phyloP scores from a whole-genome alignment of 2,113 vertebrate genomes.

The Excalfactoria chinensis region DNA sequence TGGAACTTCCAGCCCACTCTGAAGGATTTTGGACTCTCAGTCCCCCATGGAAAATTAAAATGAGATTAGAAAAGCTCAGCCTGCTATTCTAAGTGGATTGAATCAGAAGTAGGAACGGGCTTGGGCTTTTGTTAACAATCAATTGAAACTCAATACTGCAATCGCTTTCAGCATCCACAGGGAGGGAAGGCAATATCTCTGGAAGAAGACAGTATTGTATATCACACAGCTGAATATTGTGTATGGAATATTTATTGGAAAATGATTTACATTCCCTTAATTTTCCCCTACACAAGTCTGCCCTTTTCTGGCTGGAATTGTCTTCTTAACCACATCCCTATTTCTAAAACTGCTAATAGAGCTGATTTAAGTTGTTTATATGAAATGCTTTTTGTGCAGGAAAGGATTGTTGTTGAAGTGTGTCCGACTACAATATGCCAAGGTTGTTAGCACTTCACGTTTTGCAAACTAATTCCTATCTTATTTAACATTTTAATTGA shows the following conservation, averaged over 20 bases:
- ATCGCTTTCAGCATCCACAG: constrained; percentile 48
- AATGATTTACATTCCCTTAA: constrained; percentile 60
- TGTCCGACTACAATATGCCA: constrained; percentile 26
- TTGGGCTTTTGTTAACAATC: constrained; percentile 63
- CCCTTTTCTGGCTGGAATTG: constrained; percentile 27
- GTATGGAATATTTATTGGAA: constrained; percentile 60
- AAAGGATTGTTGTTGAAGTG: constrained; percentile 31
- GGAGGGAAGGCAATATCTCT: constrained; percentile 61
- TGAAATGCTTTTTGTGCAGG: background rate
- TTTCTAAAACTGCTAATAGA: constrained; percentile 41
- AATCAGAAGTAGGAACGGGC: constrained; percentile 49
- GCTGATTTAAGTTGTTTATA: constrained; percentile 26
- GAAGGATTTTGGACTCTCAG: constrained; percentile 44
- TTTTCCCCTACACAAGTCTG: constrained; percentile 35
- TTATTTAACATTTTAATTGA: constrained; percentile 62
- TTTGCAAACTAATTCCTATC: constrained; percentile 56
- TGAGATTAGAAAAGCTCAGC: constrained; percentile 62
- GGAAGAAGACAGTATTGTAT: constrained; percentile 47
- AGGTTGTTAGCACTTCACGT: constrained; percentile 48
- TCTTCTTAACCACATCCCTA: constrained; percentile 18
- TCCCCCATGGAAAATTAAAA: constrained; percentile 65
- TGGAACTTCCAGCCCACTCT: background rate
- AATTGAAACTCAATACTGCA: constrained; percentile 57
- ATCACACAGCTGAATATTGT: constrained; percentile 51
- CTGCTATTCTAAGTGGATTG: constrained; percentile 68